phyloP scores from a whole-genome alignment of 2,888 invertebrate species.

The Melinopterus prodromus region DNA sequence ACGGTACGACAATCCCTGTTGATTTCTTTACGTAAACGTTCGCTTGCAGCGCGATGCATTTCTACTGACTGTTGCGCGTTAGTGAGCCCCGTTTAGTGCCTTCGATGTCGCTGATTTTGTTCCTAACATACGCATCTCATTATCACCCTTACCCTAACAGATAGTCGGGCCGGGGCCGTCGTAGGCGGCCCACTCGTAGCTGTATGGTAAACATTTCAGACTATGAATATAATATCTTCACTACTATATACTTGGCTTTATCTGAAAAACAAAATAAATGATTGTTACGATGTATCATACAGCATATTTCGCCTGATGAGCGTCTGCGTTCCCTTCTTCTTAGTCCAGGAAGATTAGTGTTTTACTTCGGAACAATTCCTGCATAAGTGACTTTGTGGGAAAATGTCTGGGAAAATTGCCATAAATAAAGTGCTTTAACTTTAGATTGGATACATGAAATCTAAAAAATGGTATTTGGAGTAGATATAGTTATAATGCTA shows the following conservation, averaged over 20 bases:
- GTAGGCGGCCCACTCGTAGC: background rate
- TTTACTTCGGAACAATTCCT: too few species aligned
- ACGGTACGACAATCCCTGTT: conserved; percentile 7
- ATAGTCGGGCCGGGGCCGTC: background rate
- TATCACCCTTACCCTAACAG: background rate
- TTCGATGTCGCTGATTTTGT: conserved; percentile 28
- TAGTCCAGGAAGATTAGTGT: too few species aligned
- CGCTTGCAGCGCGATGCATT: background rate
- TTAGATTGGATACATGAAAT: too few species aligned
- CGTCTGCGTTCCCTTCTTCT: too few species aligned
- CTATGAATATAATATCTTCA: background rate
- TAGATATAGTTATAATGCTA: too few species aligned
- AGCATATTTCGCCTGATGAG: too few species aligned
- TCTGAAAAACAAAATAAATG: too few species aligned
- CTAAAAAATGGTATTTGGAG: too few species aligned
- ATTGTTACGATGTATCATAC: too few species aligned
- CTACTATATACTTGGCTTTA: background rate
- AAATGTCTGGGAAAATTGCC: too few species aligned
- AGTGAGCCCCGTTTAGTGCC: conserved; percentile 23
- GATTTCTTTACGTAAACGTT: background rate
- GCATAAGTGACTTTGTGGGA: too few species aligned
- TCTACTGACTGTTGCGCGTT: background rate
- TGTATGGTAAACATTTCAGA: background rate
- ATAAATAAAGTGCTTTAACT: too few species aligned
- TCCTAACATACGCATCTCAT: background rate